Evolutionary conservation across 2,888 invertebrate genomes (phyloP).

Genomic region (Agonopterix alstromeriana): DNA sequence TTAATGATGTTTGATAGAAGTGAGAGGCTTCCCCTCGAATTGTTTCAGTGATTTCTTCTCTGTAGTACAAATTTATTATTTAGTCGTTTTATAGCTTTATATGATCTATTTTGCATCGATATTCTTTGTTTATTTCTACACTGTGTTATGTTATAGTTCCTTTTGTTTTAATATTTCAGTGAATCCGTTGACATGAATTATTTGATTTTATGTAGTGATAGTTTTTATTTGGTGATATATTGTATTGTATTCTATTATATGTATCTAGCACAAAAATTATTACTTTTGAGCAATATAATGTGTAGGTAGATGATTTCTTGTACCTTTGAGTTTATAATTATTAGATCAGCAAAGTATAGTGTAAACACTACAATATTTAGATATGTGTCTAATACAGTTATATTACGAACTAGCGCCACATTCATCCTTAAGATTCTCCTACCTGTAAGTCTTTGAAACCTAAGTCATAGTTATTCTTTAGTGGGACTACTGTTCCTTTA

Average conservation of each 20-base stretch:
- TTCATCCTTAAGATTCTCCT: slow-evolving; percentile 43
- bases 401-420: slow-evolving; percentile 18
- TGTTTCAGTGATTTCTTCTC: slow-evolving; percentile 40
- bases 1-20: background rate
- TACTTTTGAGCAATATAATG: background rate
- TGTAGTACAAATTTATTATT: slow-evolving; percentile 64
- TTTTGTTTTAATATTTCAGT: slow-evolving; percentile 8
- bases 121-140: slow-evolving; percentile 5
- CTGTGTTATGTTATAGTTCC: slow-evolving; percentile 8
- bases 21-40: background rate
- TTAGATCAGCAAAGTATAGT: no score
- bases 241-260: slow-evolving; percentile 5
- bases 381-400: slow-evolving; percentile 39
- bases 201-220: slow-evolving; percentile 6
- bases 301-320: slow-evolving; percentile 2
- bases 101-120: slow-evolving; percentile 8
- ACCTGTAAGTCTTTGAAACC: slow-evolving; percentile 57
- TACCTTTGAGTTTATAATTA: no score
- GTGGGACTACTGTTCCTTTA: slow-evolving; percentile 36
- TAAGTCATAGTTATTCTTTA: slow-evolving; percentile 64
- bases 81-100: slow-evolving; percentile 54
- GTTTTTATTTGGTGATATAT: slow-evolving; percentile 13
- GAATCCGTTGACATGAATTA: slow-evolving; percentile 2
- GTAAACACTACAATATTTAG: slow-evolving; percentile 15
- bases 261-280: slow-evolving; percentile 13